Percentiles rank a stretch among this genome's conserved stretches.
Conservation (phyloP, 2,888 invertebrate species). For the Diplolepis rosae region DNA sequence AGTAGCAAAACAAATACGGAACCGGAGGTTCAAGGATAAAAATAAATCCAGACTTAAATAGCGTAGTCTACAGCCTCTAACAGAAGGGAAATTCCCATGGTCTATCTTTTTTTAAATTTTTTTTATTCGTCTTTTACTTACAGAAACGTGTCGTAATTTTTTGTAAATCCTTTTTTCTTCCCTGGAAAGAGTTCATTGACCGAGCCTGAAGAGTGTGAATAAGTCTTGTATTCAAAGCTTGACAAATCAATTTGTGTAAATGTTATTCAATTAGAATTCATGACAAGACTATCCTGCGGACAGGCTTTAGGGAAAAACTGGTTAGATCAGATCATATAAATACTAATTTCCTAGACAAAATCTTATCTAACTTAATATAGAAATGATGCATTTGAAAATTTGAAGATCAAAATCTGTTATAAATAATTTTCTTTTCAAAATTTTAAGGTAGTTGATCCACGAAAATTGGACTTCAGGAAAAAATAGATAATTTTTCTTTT, state of each 20-base stretch:
- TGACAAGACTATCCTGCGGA: not conserved
- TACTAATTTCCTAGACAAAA: constrained; percentile 10
- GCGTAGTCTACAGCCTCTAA: not conserved
- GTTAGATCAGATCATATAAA: constrained; percentile 31
- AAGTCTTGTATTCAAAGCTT: not conserved
- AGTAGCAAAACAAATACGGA: constrained; percentile 15
- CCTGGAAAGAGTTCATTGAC: not conserved
- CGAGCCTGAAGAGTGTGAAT: not conserved
- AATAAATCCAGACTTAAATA: constrained; percentile 21
- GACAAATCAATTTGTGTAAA: constrained; percentile 5
- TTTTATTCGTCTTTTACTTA: not conserved
- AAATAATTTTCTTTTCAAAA: no score
- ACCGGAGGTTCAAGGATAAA: constrained; percentile 21
- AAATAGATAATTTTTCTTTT: no score
- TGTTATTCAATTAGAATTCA: not conserved
- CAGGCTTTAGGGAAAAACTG: not conserved
- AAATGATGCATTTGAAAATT: not conserved
- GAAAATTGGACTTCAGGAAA: no score
- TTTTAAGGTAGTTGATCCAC: no score
- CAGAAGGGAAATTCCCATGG: constrained; percentile 20
- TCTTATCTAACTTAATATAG: not conserved
- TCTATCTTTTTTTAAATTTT: not conserved
- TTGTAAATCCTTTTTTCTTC: constrained; percentile 4
- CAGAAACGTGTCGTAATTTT: not conserved
- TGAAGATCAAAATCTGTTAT: no score